Conservation (phyloP, 2,888 invertebrate species). For the Hymenopus coronatus region DNA sequence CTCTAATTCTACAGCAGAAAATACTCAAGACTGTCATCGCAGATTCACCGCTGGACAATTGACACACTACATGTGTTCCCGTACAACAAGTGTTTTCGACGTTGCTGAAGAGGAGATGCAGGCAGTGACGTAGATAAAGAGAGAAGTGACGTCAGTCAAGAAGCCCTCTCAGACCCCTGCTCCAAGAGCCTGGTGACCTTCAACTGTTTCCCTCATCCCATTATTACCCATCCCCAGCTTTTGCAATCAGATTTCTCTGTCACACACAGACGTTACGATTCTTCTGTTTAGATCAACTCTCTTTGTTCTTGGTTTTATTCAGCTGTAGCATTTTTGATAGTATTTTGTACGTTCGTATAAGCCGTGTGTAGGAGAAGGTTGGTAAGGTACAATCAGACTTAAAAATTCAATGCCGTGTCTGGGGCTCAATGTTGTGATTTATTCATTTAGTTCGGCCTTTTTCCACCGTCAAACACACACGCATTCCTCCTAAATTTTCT, state of each 20-base stretch:
- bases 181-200: background rate
- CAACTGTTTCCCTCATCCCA: background rate
- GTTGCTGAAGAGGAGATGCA: background rate
- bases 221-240: background rate
- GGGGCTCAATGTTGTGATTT: too few species aligned
- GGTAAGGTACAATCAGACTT: too few species aligned
- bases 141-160: background rate
- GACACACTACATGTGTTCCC: background rate
- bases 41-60: background rate
- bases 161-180: background rate
- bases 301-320: too few species aligned
- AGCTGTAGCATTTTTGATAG: too few species aligned
- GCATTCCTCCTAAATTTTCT: too few species aligned
- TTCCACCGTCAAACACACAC: too few species aligned
- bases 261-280: background rate
- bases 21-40: background rate
- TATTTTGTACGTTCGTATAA: too few species aligned
- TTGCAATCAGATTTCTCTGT: background rate
- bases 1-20: too few species aligned
- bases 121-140: background rate
- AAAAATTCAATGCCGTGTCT: too few species aligned
- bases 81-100: background rate
- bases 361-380: too few species aligned
- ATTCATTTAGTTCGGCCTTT: too few species aligned
- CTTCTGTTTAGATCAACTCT: too few species aligned